Evolutionary conservation across 2,797 vertebrate species (phyloP).

Genomic region (Microctenopoma lineatum): DNA sequence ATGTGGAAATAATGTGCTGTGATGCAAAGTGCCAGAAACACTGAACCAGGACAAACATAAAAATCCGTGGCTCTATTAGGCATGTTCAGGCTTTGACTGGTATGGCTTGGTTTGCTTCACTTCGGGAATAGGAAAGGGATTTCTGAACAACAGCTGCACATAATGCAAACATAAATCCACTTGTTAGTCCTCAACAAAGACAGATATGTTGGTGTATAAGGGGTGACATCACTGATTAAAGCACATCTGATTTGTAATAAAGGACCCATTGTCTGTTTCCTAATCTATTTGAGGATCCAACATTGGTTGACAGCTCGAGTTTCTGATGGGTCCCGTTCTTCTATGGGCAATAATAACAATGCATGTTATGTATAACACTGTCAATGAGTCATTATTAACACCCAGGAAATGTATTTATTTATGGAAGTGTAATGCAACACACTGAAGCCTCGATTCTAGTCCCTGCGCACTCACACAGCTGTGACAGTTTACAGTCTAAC

Average conservation of each 20-base stretch:
- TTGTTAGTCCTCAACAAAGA: constrained; percentile 13
- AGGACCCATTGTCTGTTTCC: constrained; percentile 17
- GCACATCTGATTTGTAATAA: constrained; percentile 15
- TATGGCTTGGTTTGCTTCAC: constrained; percentile 40
- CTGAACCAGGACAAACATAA: constrained; percentile 70
- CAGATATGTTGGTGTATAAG: constrained; percentile 10
- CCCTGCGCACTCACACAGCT: constrained; percentile 55
- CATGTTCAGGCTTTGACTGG: constrained; percentile 66
- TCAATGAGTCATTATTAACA: constrained; percentile 40
- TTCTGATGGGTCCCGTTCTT: constrained; percentile 7
- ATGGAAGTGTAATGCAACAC: background rate
- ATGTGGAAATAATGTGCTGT: constrained; percentile 75
- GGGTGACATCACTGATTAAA: constrained; percentile 30
- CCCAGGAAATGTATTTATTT: constrained; percentile 38
- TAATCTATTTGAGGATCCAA: constrained; percentile 10
- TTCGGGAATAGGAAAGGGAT: constrained; percentile 35
- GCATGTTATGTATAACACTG: background rate
- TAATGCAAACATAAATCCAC: constrained; percentile 29
- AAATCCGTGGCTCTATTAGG: constrained; percentile 68
- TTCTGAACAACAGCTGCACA: constrained; percentile 65
- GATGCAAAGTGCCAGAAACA: constrained; percentile 70
- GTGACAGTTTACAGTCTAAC: constrained; percentile 67
- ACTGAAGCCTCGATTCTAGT: constrained; percentile 3
- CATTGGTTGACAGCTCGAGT: background rate
- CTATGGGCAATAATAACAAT: constrained; percentile 4